A percentile compares a stretch with the other conserved stretches of the same genome.
Conservation (phyloP, 2,113 vertebrate genomes). For the Manacus vitellinus region DNA sequence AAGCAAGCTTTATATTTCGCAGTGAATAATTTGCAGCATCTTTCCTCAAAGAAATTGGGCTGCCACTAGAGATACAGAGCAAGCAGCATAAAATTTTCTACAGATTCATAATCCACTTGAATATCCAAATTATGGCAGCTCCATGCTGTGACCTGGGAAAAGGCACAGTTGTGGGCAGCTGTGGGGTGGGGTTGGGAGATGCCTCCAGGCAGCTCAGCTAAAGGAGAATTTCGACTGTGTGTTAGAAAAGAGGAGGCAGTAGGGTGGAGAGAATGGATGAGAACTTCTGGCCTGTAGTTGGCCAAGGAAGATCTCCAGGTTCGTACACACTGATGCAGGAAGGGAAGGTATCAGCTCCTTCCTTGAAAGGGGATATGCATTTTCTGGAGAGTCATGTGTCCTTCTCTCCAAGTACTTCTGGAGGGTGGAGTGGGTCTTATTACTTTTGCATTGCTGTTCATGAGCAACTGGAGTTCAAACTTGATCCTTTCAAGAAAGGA, state of each 20-base stretch:
- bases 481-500: not conserved
- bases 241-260: not conserved
- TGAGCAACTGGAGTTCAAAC: not conserved
- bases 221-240: not conserved
- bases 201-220: not conserved
- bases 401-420: not conserved
- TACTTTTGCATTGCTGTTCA: not conserved
- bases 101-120: not conserved
- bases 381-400: not conserved
- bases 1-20: slow-evolving; percentile 27
- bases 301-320: not conserved
- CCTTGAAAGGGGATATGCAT: not conserved
- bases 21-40: slow-evolving; percentile 23
- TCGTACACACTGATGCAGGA: not conserved
- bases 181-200: not conserved
- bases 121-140: not conserved
- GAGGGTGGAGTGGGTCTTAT: not conserved
- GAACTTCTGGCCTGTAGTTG: not conserved
- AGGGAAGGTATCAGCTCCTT: not conserved
- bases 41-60: not conserved
- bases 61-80: not conserved
- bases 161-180: not conserved
- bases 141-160: not conserved
- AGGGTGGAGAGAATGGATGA: not conserved
- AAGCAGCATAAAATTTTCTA: not conserved